Evolutionary conservation across 2,797 vertebrate genomes (phyloP), one percentile per base, ranked within the genome.

Genomic region (Cichlasoma orientale): DNA sequence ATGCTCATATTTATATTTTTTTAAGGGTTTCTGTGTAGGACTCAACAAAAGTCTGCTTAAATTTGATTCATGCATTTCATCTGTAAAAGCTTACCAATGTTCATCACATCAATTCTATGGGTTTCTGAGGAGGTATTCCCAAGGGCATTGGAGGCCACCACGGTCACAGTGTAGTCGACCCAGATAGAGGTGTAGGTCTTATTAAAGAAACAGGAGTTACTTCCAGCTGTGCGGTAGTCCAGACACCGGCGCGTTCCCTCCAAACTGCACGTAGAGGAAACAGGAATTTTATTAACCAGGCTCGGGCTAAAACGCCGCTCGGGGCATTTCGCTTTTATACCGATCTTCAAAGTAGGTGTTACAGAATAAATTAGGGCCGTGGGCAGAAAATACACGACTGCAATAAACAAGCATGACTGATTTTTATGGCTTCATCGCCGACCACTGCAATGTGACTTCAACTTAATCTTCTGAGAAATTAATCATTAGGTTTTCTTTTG

Each of bases 141-240:
- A 19, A 96, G 85, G 19, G 90, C 82, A 68, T 98, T 99, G 3
- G 87, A 95, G 75, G 97, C 97, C 33, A 91, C 95, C 73, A 99
- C 93, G 2, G 86, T 96, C 86, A 99, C 93, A 89, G 90, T 81
- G 56, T 98, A 99, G 11, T 94, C 87, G 9, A 94, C 94, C 97
- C 96, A 97, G 57, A 97, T 91, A 68, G 93, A 96, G 5, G 97
- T 97, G 83, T 96, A 88, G 7, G 81, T 90, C 94, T 95, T 97
- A 90, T 95, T 87, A 82, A 99, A 99, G 93, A 96, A 97, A 71
- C 98, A 99, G 74, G 97, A 96, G 93, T 97, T 96, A 25, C 90
- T 94, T 16, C 97, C 97, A 4, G 95, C 93, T 0, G 95, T 96
- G 79, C 3, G 54, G 89, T 99, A 99, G 90, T 99, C 97, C 1